Evolutionary conservation across 1,140 invertebrate genomes (phyloP).

Genomic region (Aethina tumida): DNA sequence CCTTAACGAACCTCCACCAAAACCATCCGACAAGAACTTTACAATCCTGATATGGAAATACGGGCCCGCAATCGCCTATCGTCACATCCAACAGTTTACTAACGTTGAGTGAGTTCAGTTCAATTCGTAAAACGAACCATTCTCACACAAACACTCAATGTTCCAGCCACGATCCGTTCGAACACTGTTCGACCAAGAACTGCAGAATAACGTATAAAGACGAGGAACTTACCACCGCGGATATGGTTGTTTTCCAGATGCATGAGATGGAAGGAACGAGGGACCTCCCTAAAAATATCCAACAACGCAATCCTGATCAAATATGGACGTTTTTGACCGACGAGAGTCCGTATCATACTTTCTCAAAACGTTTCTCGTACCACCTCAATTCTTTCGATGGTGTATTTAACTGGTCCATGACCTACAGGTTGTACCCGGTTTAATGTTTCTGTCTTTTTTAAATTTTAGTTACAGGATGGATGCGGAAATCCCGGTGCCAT

Average conservation of each 20-base stretch:
- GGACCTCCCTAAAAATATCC: constrained; percentile 33
- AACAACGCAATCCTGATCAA: constrained; percentile 34
- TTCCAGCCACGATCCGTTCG: constrained; percentile 38
- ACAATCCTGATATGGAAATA: constrained; percentile 37
- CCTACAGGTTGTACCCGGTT: constrained; percentile 51
- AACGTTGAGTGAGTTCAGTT: constrained; percentile 16
- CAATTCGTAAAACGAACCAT: constrained; percentile 1
- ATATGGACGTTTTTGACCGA: constrained; percentile 53
- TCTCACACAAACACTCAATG: too few species aligned
- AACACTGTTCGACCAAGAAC: constrained; percentile 44
- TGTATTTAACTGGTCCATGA: constrained; percentile 71
- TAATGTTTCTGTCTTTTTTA: too few species aligned
- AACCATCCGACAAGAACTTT: constrained; percentile 16
- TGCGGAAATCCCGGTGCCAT: constrained; percentile 58
- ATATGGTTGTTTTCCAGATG: constrained; percentile 49
- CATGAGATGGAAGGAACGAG: constrained; percentile 36
- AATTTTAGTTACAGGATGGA: constrained; percentile 44
- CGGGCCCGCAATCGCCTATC: constrained; percentile 27
- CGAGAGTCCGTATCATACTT: constrained; percentile 48
- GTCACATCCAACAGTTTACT: constrained; percentile 30
- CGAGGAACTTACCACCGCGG: constrained; percentile 34
- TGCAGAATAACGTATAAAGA: constrained; percentile 42
- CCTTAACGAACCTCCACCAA: constrained; percentile 21
- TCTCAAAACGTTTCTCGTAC: constrained; percentile 32
- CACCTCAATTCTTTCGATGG: constrained; percentile 41